These are phyloP conservation scores for Harpagifer antarcticus DNA, from an alignment of 2,797 vertebrate species.

Conservation along the genomic window DNA sequence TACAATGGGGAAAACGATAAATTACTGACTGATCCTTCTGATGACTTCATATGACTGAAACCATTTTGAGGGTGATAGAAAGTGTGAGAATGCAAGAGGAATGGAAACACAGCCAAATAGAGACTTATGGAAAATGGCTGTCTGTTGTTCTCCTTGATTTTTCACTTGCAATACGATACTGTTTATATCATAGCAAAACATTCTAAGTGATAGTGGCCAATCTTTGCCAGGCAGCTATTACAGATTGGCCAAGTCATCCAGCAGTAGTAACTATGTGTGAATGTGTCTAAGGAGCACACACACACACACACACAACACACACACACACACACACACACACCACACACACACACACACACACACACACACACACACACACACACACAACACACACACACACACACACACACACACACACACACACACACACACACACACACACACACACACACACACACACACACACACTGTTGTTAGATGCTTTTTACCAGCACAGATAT, in stretches of 20 bases:
- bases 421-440: no score
- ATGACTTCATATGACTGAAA: slow-evolving; percentile 21
- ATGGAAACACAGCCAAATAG: slow-evolving; percentile 1
- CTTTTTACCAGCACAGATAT: slow-evolving; percentile 17
- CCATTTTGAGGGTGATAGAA: slow-evolving; percentile 1
- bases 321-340: no score
- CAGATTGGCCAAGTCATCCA: slow-evolving; percentile 34
- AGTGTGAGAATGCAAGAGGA: neutral
- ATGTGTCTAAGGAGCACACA: slow-evolving; percentile 20
- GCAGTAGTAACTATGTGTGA: slow-evolving; percentile 34
- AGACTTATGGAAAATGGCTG: slow-evolving; percentile 9
- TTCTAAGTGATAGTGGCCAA: slow-evolving; percentile 40
- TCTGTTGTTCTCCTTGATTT: slow-evolving; percentile 40
- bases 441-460: no score
- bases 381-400: no score
- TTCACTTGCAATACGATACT: slow-evolving; percentile 32
- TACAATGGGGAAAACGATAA: slow-evolving; percentile 1
- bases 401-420: no score
- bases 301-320: no score
- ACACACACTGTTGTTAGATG: neutral
- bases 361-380: no score
- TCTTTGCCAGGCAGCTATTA: slow-evolving; percentile 53
- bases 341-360: no score
- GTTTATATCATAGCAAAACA: slow-evolving; percentile 51
- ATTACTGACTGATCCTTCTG: slow-evolving; percentile 22